phyloP scores from a whole-genome alignment of 2,888 invertebrate genomes.

The Drosophila pullipes region DNA sequence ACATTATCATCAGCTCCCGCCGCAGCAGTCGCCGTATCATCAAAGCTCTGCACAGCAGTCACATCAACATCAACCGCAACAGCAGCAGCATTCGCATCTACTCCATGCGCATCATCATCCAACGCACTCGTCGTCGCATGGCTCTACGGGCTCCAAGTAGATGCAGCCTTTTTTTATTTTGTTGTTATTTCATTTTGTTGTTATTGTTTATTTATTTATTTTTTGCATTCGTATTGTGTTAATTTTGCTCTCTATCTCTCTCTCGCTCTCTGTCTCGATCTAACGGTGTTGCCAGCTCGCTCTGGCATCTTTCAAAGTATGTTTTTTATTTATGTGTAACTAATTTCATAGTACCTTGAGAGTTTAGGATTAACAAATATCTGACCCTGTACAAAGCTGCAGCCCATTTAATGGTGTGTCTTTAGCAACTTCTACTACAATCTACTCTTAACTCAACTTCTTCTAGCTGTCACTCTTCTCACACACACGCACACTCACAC shows the following conservation, averaged over 20 bases:
- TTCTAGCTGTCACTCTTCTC: background rate
- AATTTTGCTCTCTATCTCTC: conserved; percentile 47
- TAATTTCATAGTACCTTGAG: conserved; percentile 12
- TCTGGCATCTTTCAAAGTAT: conserved; percentile 2
- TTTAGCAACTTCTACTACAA: background rate
- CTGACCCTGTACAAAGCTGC: conserved; percentile 34
- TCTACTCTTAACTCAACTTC: background rate
- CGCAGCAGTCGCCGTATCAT: conserved; percentile 68
- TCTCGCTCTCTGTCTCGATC: conserved; percentile 3
- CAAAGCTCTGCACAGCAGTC: conserved; percentile 34
- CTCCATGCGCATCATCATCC: conserved; percentile 46
- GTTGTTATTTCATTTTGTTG: conserved; percentile 25
- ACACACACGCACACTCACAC: background rate
- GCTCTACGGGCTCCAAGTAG: conserved; percentile 54
- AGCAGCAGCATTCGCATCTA: conserved; percentile 28
- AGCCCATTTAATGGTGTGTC: background rate
- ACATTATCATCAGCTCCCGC: conserved; percentile 48
- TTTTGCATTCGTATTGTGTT: conserved; percentile 12
- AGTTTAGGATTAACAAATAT: conserved; percentile 15
- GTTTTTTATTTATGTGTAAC: conserved; percentile 2
- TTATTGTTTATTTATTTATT: conserved; percentile 7
- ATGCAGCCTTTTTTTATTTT: background rate
- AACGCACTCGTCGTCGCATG: conserved; percentile 17
- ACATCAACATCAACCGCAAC: conserved; percentile 24
- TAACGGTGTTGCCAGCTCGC: conserved; percentile 26